Evolutionary conservation across 2,888 invertebrate genomes (phyloP), one percentile per base, ranked within the genome.

Genomic region (Mactromeris polynyma): DNA sequence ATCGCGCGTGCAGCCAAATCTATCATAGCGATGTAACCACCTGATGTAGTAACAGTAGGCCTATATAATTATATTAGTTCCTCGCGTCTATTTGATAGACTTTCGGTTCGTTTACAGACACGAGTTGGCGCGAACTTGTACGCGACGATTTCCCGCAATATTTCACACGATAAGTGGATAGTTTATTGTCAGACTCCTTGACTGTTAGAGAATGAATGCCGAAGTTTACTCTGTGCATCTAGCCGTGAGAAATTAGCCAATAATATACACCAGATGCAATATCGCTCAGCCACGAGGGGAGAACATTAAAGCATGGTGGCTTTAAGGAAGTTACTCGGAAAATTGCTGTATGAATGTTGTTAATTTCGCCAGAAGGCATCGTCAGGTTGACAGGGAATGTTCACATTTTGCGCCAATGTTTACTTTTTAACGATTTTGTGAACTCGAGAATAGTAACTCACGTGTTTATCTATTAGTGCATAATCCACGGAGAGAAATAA

Each of bases 281-380:
- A 36, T 73, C 31, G 17, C 36, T 73, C 73, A 73, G 4, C 17
- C 19, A 73, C 73, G 33, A 33, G 73, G 19, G 69, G 73, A 73
- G 31, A 73, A 73, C 33, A 36, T 33, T 73, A 2, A 73, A 73
- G 73, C 26, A 36, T 36, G 21, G 40, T 79, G 42, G 46, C 26
- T 78, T 84, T 77, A 54, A 77, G 84, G 84, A 84, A 84, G 84
- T 84, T 77, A 84, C 78, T 84, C 21, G 77, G 46, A 84, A 69
- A 84, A 69, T 31, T 54, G 11, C 2, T 38, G 19, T 36, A 54
- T 54, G 26, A 54, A 54, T 77, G 54, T n/a, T 21, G 21, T 40
- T 78, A 33, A 40, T 51, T 51, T 84, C 36, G 84, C 84, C 84
- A 78, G 77, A 38, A 77, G 84, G 84, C 77, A 84, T 54, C 77